phyloP scores from a whole-genome alignment of 1,140 invertebrate genomes.

The Sinonovacula constricta region DNA sequence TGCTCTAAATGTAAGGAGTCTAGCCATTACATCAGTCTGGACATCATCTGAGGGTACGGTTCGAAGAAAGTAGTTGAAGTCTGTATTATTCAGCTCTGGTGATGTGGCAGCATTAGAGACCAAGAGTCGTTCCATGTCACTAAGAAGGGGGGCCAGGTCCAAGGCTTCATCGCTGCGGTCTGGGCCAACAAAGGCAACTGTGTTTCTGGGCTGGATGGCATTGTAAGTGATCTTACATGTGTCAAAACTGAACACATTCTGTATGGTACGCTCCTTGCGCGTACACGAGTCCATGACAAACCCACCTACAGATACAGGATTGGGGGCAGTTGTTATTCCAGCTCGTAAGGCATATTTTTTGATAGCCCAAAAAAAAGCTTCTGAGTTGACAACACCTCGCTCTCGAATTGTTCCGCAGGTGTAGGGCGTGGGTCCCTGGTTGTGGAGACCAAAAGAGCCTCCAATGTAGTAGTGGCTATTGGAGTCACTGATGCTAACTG shows the following conservation, averaged over 20 bases:
- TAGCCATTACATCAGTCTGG: conserved; percentile 49
- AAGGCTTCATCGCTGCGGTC: conserved; percentile 54
- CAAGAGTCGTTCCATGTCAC: conserved; percentile 60
- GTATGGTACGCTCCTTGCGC: conserved; percentile 58
- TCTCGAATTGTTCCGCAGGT: conserved; percentile 49
- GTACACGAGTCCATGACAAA: conserved; percentile 69
- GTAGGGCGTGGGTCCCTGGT: conserved; percentile 53
- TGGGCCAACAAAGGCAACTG: conserved; percentile 65
- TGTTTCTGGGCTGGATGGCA: conserved; percentile 56
- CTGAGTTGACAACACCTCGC: conserved; percentile 58
- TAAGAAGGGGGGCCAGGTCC: conserved; percentile 50
- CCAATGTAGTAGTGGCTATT: conserved; percentile 65
- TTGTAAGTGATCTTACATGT: conserved; percentile 54
- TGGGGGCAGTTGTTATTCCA: conserved; percentile 1
- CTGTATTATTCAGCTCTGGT: conserved; percentile 38
- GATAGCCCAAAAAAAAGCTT: conserved; percentile 74
- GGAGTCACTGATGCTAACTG: conserved; percentile 8
- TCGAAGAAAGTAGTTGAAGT: conserved; percentile 60
- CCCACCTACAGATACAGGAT: conserved; percentile 58
- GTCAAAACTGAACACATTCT: conserved; percentile 65
- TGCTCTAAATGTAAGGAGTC: conserved; percentile 35
- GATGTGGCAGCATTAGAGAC: conserved; percentile 61
- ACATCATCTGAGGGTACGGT: conserved; percentile 59
- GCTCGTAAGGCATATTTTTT: conserved; percentile 40
- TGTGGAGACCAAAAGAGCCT: conserved; percentile 65